These are phyloP conservation scores for Benitochromis conjunctus DNA, from an alignment of 2,113 vertebrate genomes.

Conservation along the genomic window DNA sequence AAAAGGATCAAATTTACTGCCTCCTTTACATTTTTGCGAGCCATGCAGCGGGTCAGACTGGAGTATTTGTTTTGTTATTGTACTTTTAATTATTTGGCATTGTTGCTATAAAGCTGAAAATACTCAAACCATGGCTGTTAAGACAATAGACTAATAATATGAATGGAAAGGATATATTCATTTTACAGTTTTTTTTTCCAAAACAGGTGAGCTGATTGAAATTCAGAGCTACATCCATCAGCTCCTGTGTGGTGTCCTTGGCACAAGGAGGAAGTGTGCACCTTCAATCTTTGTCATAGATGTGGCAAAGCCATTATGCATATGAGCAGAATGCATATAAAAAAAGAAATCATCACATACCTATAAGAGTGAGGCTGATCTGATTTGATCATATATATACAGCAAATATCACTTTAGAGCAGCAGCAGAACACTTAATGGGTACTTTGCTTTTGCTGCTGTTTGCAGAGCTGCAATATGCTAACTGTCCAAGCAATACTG, in stretches of 20 bases:
- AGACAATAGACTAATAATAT: not conserved
- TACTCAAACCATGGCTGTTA: not conserved
- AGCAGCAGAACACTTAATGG: not conserved
- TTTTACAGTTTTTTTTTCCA: not conserved
- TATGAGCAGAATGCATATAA: not conserved
- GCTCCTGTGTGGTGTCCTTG: not conserved
- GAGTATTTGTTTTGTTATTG: not conserved
- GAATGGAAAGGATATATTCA: not conserved
- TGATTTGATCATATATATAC: not conserved
- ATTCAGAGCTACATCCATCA: not conserved
- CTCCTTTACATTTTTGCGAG: not conserved
- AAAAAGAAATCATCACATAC: not conserved
- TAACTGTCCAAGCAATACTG: not conserved
- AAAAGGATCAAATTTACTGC: accelerated
- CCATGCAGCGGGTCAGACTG: not conserved
- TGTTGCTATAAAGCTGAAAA: no score
- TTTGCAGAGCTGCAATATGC: not conserved
- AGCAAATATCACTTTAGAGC: not conserved
- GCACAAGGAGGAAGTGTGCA: not conserved
- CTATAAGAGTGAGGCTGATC: not conserved
- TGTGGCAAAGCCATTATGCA: not conserved
- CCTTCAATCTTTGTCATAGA: not conserved
- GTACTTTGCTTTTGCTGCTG: not conserved
- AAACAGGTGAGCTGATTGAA: not conserved
- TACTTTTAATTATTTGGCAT: not conserved